A percentile compares a stretch with the other conserved stretches of the same genome.
Evolutionary conservation across 1,140 invertebrate species (phyloP).

Genomic region (Bursaphelenchus mucronatus): DNA sequence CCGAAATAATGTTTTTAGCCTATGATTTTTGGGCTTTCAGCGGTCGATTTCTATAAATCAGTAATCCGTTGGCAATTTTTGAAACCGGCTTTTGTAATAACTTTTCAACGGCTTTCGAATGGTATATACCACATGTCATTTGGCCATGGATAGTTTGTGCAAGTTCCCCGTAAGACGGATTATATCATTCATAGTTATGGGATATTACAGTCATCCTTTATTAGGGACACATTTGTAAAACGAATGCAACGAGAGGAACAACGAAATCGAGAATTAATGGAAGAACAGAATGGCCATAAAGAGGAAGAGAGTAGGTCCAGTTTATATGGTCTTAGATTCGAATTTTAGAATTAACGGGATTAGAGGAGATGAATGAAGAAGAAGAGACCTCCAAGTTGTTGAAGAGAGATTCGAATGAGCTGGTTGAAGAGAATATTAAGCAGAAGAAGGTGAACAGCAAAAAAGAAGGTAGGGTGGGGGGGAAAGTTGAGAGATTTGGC

Average conservation of each 20-base stretch:
- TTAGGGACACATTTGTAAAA: constrained; percentile 55
- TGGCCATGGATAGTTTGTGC: no score
- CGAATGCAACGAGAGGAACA: constrained; percentile 52
- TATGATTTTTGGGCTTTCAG: no score
- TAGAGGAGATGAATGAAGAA: constrained; percentile 31
- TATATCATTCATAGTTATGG: not conserved
- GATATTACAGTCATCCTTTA: not conserved
- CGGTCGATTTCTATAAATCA: no score
- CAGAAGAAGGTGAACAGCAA: constrained; percentile 46
- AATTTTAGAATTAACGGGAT: constrained; percentile 4
- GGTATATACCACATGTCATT: no score
- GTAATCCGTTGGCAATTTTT: no score
- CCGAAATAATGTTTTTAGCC: no score
- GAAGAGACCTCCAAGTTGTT: constrained; percentile 41
- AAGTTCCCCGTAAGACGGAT: no score
- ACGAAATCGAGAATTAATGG: constrained; percentile 22
- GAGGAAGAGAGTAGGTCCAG: constrained; percentile 23
- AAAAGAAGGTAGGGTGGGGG: constrained; percentile 50
- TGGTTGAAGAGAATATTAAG: not conserved
- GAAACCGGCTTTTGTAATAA: no score
- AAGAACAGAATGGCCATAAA: constrained; percentile 1
- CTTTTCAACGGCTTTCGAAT: no score
- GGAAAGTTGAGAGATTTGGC: no score
- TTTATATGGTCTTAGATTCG: not conserved
- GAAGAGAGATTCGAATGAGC: constrained; percentile 30